Base-by-base conservation (phyloP, 2,797 vertebrate species). In the Tapera naevia region DNA sequence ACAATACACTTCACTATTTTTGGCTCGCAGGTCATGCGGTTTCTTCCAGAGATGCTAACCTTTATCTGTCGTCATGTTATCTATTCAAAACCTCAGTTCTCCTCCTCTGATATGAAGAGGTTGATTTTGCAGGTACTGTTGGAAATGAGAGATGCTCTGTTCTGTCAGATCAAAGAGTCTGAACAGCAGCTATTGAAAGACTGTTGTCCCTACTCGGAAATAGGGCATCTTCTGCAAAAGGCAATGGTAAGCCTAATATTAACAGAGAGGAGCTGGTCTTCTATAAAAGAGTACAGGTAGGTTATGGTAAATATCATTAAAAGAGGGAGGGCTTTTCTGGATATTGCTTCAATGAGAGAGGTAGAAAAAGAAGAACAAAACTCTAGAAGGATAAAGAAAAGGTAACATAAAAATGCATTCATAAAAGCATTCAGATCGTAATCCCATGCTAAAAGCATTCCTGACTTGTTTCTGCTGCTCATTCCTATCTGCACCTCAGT, bases 391-490 rank as follows among this genome's bases (percentile, higher is more conserved):
- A 14, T 17, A 71, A 83, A 64, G 39, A 35, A 50, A 71, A 71
- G 4, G 13, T n/a, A 22, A 72, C 6, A 79, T 21, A 22, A 48
- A 86, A 84, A 79, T 17, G 16, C 10, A 84, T 32, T 45, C 67
- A 58, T 13, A 27, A 65, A 57, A 87, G 27, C 58, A 71, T 22
- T 37, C 56, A 57, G 45, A 18, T 32, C 48, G 21, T 32, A 41
- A 80, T 27, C 56, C 41, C 54, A 71, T 15, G 30, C 46, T 58
- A 58, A 79, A 54, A 80, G 37, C 13, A 58, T 57, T 80, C 69
- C 80, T 86, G 46, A 41, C 45, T 94, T 88, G 86, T 80, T 91
- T 95, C 76, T 94, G 61, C 86, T 94, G 92, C 41, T 76, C 76
- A 33, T 28, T 90, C 21, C 41, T 43, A 16, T 30, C 54, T 65